Percentiles rank a stretch among this genome's conserved stretches.
These are phyloP conservation scores for Apistogramma diplotaenia DNA, from an alignment of 2,113 vertebrate genomes.

Conservation along the genomic window DNA sequence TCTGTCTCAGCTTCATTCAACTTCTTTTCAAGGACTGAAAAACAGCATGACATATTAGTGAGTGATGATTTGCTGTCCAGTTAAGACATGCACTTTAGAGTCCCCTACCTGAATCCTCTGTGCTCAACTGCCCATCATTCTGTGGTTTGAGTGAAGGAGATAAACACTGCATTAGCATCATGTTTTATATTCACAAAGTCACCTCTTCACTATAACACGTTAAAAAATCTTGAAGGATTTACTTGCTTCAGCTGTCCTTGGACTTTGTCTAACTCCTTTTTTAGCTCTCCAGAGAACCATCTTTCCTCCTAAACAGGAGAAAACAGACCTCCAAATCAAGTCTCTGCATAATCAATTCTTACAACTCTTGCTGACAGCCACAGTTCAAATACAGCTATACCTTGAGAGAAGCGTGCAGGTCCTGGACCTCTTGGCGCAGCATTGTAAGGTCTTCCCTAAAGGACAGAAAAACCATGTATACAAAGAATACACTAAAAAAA, in stretches of 20 bases:
- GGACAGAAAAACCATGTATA: background rate
- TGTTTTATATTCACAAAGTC: background rate
- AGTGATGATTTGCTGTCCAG: background rate
- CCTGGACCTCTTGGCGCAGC: slow-evolving; percentile 93
- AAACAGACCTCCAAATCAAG: background rate
- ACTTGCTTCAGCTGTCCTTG: slow-evolving; percentile 98
- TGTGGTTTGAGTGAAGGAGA: slow-evolving; percentile 73
- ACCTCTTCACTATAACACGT: background rate
- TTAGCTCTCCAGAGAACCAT: slow-evolving; percentile 98
- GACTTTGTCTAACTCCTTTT: slow-evolving; percentile 98
- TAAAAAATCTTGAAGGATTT: slow-evolving; percentile 88
- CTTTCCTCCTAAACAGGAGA: slow-evolving; percentile 85
- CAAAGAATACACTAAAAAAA: background rate
- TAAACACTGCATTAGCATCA: slow-evolving; percentile 17
- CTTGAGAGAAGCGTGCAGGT: slow-evolving; percentile 93
- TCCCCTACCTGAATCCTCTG: slow-evolving; percentile 83
- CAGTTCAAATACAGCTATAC: slow-evolving; percentile 60
- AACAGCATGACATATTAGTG: slow-evolving; percentile 17
- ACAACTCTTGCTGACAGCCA: background rate
- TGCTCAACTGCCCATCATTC: slow-evolving; percentile 80
- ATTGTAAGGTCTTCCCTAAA: slow-evolving; percentile 88
- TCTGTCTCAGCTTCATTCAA: slow-evolving; percentile 92
- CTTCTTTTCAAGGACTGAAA: slow-evolving; percentile 85
- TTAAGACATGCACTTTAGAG: background rate
- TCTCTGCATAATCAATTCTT: background rate